Evolutionary conservation across 2,113 vertebrate species (phyloP).

Genomic region (Leptosomus discolor): DNA sequence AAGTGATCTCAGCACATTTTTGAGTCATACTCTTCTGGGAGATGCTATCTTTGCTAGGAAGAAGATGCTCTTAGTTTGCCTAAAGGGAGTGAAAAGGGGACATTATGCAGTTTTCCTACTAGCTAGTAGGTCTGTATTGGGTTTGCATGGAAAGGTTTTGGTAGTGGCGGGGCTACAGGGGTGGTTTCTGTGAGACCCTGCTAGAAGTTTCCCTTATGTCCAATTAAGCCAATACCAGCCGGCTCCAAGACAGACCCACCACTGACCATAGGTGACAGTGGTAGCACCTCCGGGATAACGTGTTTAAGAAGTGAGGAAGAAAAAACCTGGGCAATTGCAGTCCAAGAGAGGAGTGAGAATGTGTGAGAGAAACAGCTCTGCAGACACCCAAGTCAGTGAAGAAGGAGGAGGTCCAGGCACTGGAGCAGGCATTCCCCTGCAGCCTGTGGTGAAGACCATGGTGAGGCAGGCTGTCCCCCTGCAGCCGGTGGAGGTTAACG

Average conservation of each 20-base stretch:
- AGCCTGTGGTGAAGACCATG: not conserved
- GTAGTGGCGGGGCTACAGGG: not conserved
- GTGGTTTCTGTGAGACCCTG: not conserved
- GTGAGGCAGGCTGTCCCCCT: not conserved
- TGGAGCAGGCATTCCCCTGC: not conserved
- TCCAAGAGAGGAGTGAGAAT: not conserved
- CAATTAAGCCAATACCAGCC: not conserved
- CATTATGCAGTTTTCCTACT: not conserved
- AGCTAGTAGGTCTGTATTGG: not conserved
- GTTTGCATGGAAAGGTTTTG: not conserved
- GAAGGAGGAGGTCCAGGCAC: not conserved
- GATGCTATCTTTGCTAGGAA: not conserved
- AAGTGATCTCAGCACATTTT: not conserved
- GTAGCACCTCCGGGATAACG: fast-evolving
- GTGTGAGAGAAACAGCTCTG: not conserved
- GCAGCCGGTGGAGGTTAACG: not conserved
- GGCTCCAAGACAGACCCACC: fast-evolving
- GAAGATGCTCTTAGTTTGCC: not conserved
- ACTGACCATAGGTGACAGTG: not conserved
- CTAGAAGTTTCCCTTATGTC: not conserved
- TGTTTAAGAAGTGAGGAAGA: not conserved
- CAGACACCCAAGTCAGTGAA: not conserved
- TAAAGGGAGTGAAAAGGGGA: not conserved
- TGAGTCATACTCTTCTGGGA: not conserved
- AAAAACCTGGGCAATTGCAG: not conserved